Evolutionary conservation across 1,140 invertebrate genomes (phyloP).

Genomic region (Anadara kagoshimensis): DNA sequence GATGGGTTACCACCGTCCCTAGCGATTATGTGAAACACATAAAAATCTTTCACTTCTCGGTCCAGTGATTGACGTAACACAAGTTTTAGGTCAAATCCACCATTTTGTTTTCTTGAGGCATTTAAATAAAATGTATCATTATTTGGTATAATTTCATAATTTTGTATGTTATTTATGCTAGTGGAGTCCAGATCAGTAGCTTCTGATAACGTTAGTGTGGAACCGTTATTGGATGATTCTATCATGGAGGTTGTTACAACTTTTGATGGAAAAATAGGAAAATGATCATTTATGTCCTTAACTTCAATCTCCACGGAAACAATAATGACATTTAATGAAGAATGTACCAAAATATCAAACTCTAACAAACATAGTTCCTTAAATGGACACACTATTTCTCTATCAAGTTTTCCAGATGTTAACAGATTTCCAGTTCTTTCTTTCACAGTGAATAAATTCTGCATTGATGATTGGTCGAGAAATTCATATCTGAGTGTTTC

Average conservation of each 20-base stretch:
- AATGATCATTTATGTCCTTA: slow-evolving; percentile 93
- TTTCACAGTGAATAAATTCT: slow-evolving; percentile 53
- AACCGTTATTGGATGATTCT: slow-evolving; percentile 72
- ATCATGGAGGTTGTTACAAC: slow-evolving; percentile 48
- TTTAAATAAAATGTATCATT: slow-evolving; percentile 51
- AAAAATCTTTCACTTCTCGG: slow-evolving; percentile 87
- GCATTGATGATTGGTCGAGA: slow-evolving; percentile 35
- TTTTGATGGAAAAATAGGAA: slow-evolving; percentile 82
- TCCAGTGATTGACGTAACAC: slow-evolving; percentile 78
- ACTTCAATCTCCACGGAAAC: slow-evolving; percentile 57
- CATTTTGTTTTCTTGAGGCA: slow-evolving; percentile 50
- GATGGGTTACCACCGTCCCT: slow-evolving; percentile 89
- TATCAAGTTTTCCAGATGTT: slow-evolving; percentile 57
- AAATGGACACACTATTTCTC: slow-evolving; percentile 55
- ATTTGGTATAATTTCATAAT: slow-evolving; percentile 52
- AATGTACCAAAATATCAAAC: slow-evolving; percentile 53
- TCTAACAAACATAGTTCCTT: slow-evolving; percentile 43
- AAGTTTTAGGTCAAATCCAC: slow-evolving; percentile 52
- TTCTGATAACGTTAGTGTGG: slow-evolving; percentile 81
- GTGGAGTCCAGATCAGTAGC: slow-evolving; percentile 72
- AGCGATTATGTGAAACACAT: slow-evolving; percentile 89
- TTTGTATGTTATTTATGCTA: slow-evolving; percentile 74
- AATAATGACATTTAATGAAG: slow-evolving; percentile 52
- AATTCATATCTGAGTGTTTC: slow-evolving; percentile 32
- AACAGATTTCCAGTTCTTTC: slow-evolving; percentile 48